Conservation (phyloP, 2,888 invertebrate species). For the Halocaridina rubra region DNA sequence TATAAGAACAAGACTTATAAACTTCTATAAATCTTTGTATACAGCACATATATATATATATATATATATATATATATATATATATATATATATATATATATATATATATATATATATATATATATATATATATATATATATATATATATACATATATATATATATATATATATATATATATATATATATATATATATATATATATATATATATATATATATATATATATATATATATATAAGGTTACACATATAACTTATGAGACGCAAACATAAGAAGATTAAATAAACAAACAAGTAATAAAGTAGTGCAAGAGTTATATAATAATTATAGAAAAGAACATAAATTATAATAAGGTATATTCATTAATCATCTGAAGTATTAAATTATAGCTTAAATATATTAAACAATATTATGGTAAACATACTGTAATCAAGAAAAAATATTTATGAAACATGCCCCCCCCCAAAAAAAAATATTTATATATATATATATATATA, state of each 20-base stretch:
- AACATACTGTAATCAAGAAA: no score
- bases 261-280: neutral
- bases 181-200: slow-evolving; percentile 1
- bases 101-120: neutral
- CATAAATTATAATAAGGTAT: no score
- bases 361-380: neutral
- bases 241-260: neutral
- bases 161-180: slow-evolving; percentile 8
- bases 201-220: slow-evolving; percentile 4
- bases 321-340: no score
- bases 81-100: neutral
- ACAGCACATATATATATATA: neutral
- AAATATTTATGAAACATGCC: no score
- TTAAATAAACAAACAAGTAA: no score
- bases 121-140: slow-evolving; percentile 1
- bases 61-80: neutral
- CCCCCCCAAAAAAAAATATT: no score
- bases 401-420: no score
- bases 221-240: slow-evolving; percentile 2
- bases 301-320: no score
- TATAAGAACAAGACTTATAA: neutral
- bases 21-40: neutral
- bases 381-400: no score
- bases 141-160: slow-evolving; percentile 5
- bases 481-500: no score